Conservation (phyloP, 1,140 invertebrate species). For the Listronotus bonariensis region DNA sequence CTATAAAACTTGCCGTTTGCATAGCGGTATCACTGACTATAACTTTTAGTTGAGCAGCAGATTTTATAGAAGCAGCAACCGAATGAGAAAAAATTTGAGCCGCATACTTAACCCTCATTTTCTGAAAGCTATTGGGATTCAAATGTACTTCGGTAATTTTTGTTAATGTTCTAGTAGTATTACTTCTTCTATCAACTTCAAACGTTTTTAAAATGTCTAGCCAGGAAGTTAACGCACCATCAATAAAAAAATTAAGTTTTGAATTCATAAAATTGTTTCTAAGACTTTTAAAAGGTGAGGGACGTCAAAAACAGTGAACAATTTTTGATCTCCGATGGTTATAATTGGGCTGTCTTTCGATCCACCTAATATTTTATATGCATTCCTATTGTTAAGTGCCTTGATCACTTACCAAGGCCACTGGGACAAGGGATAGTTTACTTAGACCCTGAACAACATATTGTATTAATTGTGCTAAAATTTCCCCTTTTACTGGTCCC, state of each 20-base stretch:
- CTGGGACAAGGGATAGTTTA: background rate
- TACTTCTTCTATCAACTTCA: conserved; percentile 26
- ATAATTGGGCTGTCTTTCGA: background rate
- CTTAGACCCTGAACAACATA: background rate
- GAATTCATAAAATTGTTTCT: background rate
- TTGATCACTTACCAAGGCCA: background rate
- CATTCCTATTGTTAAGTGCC: background rate
- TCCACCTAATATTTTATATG: background rate
- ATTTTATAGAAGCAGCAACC: conserved; percentile 41
- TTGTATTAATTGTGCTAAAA: conserved; percentile 7
- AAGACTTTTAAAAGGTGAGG: conserved; percentile 10
- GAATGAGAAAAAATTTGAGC: conserved; percentile 44
- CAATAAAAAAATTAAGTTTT: background rate
- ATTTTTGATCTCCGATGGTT: background rate
- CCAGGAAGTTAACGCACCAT: background rate
- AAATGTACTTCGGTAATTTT: conserved; percentile 43
- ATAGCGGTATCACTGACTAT: conserved; percentile 26
- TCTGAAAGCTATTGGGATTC: conserved; percentile 47
- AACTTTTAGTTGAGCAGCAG: conserved; percentile 38
- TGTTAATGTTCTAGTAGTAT: conserved; percentile 29
- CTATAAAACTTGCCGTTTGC: conserved; percentile 39
- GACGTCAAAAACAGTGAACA: conserved; percentile 8
- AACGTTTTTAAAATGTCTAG: background rate
- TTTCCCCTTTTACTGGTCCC: conserved; percentile 6
- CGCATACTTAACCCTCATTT: conserved; percentile 47